Base-by-base conservation (phyloP, 2,888 invertebrate species). In the Ephialtes manifestator region DNA sequence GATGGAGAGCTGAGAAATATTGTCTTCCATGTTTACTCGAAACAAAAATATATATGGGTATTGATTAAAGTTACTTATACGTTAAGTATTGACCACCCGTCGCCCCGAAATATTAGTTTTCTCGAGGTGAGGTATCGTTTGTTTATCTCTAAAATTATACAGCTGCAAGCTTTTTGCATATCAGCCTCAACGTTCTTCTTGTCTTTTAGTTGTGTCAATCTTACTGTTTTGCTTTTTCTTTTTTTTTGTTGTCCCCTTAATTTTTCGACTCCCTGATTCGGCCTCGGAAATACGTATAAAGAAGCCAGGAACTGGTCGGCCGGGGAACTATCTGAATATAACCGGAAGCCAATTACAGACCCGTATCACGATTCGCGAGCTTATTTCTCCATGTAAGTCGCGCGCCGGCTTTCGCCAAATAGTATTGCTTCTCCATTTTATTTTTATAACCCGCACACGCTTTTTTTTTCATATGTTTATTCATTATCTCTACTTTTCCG, bases 1-100 rank as follows among this genome's bases (percentile, higher is more conserved):
- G 88, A 90, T 90, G 90, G 90, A 90, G 90, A 90, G 89, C 90
- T 86, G 90, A 90, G 89, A 91, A 93, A 93, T 93, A 93, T 93
- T 93, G 93, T 93, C 93, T 91, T 92, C 90, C 91, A 90, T 93
- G 91, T 83, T 39, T 83, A 90, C 88, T 91, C 90, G 90, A 90
- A 89, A 91, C 20, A 90, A 89, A 92, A 89, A 90, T 89, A 90
- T 89, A 87, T 85, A 90, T 89, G 82, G 79, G 60, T 89, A 84
- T 88, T 70, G 53, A 58, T 65, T 74, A 71, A 39, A 35, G 39
- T 74, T 77, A 79, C 85, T 87, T 87, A 86, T 82, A 35, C 72
- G 72, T 82, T 86, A 86, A 87, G 86, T 87, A 87, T 87, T 87
- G 87, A 87, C 87, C 77, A 83, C 82, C 86, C 46, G 75, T 71